These are phyloP conservation scores for Agrochola litura DNA, from an alignment of 2,888 invertebrate genomes.

Conservation along the genomic window DNA sequence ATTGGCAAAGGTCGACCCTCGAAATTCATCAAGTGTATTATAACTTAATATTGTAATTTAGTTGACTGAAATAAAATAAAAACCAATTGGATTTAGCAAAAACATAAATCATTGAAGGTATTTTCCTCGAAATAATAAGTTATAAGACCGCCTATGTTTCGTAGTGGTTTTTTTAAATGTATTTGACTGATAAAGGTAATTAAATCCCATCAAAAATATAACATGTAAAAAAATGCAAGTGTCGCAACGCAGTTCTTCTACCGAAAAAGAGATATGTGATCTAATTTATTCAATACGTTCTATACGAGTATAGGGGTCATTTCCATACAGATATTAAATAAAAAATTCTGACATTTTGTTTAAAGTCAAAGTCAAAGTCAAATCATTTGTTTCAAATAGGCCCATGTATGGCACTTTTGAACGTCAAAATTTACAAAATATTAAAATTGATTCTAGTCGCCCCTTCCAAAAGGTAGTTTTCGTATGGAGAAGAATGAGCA, in stretches of 20 bases:
- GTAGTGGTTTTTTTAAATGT: not conserved
- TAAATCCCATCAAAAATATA: no score
- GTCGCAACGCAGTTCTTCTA: no score
- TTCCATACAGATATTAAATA: not conserved
- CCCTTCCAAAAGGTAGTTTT: no score
- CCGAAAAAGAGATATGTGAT: no score
- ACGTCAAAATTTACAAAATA: no score
- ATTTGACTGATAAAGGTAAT: not conserved
- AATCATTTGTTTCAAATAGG: no score
- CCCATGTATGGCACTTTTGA: no score
- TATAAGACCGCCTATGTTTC: not conserved
- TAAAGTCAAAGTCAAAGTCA: no score
- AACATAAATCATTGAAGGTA: not conserved
- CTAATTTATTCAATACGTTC: no score
- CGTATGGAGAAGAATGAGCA: no score
- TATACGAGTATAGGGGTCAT: not conserved
- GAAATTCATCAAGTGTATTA: not conserved
- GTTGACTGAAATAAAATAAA: not conserved
- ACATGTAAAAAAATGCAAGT: no score
- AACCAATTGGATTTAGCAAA: not conserved
- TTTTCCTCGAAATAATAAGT: not conserved
- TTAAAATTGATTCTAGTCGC: no score
- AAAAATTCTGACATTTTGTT: not conserved
- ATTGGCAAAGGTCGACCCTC: slow-evolving; percentile 22
- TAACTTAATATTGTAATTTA: not conserved